phyloP scores from a whole-genome alignment of 2,797 vertebrate genomes.

The Manis crassicaudata region DNA sequence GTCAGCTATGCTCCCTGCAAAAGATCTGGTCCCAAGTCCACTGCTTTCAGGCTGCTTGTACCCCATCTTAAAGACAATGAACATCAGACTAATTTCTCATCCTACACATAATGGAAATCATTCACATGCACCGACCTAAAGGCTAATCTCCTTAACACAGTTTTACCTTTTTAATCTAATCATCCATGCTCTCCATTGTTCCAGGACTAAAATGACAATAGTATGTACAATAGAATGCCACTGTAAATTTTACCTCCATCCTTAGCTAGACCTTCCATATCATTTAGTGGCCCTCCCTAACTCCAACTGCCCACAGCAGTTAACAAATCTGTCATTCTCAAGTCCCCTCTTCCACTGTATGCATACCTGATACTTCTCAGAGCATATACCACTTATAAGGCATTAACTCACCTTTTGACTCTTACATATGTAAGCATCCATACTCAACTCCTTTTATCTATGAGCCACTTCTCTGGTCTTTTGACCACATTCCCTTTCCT shows the following conservation, averaged over 20 bases:
- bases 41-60: not conserved
- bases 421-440: too few species aligned
- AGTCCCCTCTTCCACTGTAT: not conserved
- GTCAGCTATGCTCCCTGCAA: not conserved
- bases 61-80: not conserved
- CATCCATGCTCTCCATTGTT: not conserved
- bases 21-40: not conserved
- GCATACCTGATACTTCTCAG: not conserved
- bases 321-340: not conserved
- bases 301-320: not conserved
- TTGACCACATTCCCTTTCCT: not conserved
- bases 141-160: not conserved
- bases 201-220: not conserved
- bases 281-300: not conserved
- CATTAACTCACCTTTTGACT: not conserved
- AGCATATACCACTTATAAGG: not conserved
- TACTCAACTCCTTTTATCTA: not conserved
- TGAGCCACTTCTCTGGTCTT: not conserved
- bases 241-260: not conserved
- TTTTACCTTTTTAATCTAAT: not conserved
- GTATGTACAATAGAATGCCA: not conserved
- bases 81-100: not conserved
- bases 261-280: not conserved
- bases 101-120: not conserved
- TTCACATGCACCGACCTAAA: not conserved